These are phyloP conservation scores for Cerastoderma edule DNA, from an alignment of 2,888 invertebrate species.

Conservation along the genomic window DNA sequence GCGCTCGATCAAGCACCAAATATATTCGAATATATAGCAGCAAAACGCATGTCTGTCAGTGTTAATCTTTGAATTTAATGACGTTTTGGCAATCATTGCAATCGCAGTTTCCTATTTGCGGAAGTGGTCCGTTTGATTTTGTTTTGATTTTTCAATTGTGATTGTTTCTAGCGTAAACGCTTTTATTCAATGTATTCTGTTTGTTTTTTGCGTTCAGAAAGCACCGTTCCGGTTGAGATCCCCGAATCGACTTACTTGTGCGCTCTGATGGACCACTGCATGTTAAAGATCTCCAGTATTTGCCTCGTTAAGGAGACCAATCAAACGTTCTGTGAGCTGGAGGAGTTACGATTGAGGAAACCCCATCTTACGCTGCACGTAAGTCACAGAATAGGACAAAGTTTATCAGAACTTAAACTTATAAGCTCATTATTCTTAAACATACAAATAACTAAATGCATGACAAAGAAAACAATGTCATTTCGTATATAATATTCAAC, in stretches of 20 bases:
- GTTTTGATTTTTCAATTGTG: not conserved
- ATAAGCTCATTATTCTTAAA: not conserved
- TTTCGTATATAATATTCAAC: not conserved
- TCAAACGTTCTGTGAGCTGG: constrained; percentile 35
- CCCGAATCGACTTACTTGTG: constrained; percentile 29
- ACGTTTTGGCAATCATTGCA: not conserved
- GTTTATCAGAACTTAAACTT: too few species aligned
- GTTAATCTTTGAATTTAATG: not conserved
- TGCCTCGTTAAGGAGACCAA: constrained; percentile 45
- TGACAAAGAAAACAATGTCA: too few species aligned
- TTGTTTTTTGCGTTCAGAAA: too few species aligned
- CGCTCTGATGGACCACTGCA: constrained; percentile 49
- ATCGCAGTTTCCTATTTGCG: not conserved
- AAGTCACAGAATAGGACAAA: too few species aligned
- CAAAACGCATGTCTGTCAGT: not conserved
- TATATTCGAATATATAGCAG: too few species aligned
- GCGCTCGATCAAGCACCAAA: too few species aligned
- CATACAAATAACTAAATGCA: too few species aligned
- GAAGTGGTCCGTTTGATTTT: not conserved
- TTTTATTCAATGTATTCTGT: too few species aligned
- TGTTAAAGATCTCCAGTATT: constrained; percentile 38
- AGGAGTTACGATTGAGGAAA: constrained; percentile 49
- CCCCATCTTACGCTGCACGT: constrained; percentile 53
- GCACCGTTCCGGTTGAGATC: constrained; percentile 11
- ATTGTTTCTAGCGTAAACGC: too few species aligned